Base-by-base conservation (phyloP, 2,113 vertebrate species). In the Colossoma macropomum region DNA sequence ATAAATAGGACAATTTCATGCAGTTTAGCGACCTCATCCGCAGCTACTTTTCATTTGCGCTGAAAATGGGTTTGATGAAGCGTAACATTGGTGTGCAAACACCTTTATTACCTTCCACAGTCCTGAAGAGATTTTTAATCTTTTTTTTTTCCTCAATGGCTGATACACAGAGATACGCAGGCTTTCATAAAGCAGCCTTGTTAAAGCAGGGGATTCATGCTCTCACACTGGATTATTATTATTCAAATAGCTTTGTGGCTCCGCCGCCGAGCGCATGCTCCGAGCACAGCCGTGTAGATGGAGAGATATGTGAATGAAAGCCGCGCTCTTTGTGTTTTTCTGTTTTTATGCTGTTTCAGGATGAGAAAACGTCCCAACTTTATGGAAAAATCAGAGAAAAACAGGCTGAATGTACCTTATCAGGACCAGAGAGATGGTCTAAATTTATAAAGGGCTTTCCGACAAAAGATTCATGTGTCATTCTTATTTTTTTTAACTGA, bases 1-100 rank as follows among this genome's bases (percentile, higher is more conserved):
- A 86, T 89, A 83, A 90, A 88, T 83, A 76, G 85, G 86, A 87
- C 85, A 87, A 88, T 90, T 89, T 90, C 88, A 87, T 81, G 84
- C 80, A 88, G 80, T 86, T 88, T 82, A 84, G 79, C 66, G 60
- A 79, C 65, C 84, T 75, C 85, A 86, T 86, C 74, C 78, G 50
- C 80, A 84, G 80, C 84, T 86, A 81, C 77, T 86, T 89, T 88
- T 88, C 84, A 89, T 86, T 89, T 89, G 78, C 74, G 74, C 79
- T 77, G 88, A 89, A 90, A 84, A 87, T 87, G 80, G 85, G 69
- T 84, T 86, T 71, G 80, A 86, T 84, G 89, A 88, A 90, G 87
- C 77, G 65, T 71, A 85, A 87, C 84, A 88, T 83, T 80, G 79
- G 74, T 77, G 80, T 84, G 79, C 86, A 89, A 86, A 88, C 86